Evolutionary conservation across 2,888 invertebrate genomes (phyloP).

Genomic region (Pyrochroa serraticornis): DNA sequence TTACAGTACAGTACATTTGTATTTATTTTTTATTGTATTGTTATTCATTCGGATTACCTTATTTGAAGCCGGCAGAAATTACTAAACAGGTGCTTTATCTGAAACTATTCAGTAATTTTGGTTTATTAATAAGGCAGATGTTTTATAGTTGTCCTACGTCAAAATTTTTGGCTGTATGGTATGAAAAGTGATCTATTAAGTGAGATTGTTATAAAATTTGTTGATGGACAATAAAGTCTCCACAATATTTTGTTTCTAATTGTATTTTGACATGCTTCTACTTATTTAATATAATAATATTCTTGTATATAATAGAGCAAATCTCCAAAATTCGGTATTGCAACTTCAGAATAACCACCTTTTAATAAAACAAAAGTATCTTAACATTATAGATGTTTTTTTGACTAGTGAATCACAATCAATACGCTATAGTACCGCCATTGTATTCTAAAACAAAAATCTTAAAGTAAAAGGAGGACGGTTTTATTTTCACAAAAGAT

Average conservation of each 20-base stretch:
- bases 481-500: no score
- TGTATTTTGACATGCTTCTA: background rate
- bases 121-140: background rate
- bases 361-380: no score
- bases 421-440: no score
- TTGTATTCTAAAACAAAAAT: no score
- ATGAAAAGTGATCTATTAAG: no score
- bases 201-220: background rate
- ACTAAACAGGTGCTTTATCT: background rate
- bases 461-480: no score
- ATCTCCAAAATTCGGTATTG: no score
- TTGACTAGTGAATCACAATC: no score
- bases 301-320: no score
- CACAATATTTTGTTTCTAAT: background rate
- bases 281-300: no score
- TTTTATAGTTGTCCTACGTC: background rate
- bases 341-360: no score
- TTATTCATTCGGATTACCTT: constrained; percentile 1
- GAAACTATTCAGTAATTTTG: background rate
- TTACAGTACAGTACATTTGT: constrained; percentile 3
- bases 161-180: background rate
- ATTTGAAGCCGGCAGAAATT: background rate
- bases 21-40: constrained; percentile 7
- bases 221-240: background rate
- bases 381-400: no score